Conservation (phyloP, 2,797 vertebrate genomes). For the Enteromius thamalakanensis region DNA sequence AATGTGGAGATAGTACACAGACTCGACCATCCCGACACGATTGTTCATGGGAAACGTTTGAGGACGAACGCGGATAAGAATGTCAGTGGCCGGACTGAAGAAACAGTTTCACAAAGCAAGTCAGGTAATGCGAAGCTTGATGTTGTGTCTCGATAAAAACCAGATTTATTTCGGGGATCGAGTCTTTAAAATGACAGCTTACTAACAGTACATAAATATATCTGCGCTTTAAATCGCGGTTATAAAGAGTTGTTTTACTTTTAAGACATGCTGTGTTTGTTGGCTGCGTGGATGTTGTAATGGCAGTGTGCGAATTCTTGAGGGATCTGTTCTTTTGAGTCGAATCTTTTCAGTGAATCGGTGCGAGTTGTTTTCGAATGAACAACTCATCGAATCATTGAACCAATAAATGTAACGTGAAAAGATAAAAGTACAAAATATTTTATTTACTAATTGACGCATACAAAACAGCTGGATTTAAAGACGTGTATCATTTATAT, state of each 20-base stretch:
- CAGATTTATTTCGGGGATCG: neutral
- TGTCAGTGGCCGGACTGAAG: slow-evolving; percentile 90
- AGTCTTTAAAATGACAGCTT: neutral
- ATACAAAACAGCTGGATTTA: neutral
- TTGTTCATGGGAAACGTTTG: slow-evolving; percentile 11
- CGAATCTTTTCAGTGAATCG: neutral
- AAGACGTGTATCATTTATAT: neutral
- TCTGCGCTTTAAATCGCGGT: neutral
- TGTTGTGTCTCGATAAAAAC: neutral
- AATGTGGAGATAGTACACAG: slow-evolving; percentile 6
- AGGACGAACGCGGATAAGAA: slow-evolving; percentile 56
- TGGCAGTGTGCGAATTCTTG: neutral
- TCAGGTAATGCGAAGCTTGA: slow-evolving; percentile 77
- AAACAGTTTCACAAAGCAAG: slow-evolving; percentile 94
- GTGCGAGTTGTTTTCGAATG: neutral
- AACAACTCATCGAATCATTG: neutral
- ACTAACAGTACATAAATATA: neutral
- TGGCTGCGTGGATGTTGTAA: neutral
- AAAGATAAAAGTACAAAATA: neutral
- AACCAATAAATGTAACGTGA: neutral
- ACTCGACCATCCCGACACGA: neutral
- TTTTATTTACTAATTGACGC: neutral
- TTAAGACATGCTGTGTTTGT: slow-evolving; percentile 7
- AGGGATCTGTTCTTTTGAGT: neutral
- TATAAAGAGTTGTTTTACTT: neutral